Base-by-base conservation (phyloP, 35 echinoderm and acorn worm genomes). In the Ophiothrix spiculata region DNA sequence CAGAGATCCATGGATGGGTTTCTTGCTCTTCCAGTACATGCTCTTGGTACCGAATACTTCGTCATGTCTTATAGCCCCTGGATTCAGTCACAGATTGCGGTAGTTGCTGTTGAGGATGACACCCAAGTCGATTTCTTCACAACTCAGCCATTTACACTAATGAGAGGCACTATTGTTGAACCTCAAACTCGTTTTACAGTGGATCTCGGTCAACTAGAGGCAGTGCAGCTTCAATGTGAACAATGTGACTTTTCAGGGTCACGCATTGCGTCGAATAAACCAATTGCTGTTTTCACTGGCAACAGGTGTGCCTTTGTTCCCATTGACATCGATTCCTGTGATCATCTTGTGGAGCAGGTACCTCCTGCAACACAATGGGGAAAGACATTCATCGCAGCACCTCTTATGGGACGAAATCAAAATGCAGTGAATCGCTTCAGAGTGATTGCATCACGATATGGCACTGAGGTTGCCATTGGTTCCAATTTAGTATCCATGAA, bases 301-400 rank as follows among this genome's bases (percentile, higher is more conserved):
- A 87, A 85, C 37, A 36, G 80, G 28, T 87, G 84, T 40, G 79
- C 85, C 0, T 83, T 56, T 32, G 78, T 87, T 32, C 90, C 90
- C 1, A 0, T 21, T 0, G 39, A 39, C 75, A 56, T 81, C n/a
- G 19, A 39, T 11, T 80, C 84, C 31, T 83, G 78, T 39, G 90
- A 92, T 31, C 90, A 92, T 83, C 85, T 87, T 4, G 73, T 87
- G 13, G 90, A 92, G 76, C 85, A 87, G 90, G 25, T 92, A n/a
- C 42, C 80, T 31, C 90, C 90, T 4, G 87, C 87, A 36, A 73
- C 76, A 35, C 79, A 87, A 63, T 87, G 84, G 78, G 85, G 80
- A 21, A 76, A 79, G 35, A 42, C 78, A 15, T 92, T 92, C 19
- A 82, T 92, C 21, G 79, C 85, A 60, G 40, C 81, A 35, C 29